Conservation (phyloP, 2,888 invertebrate species). For the Amaurobius ferox region DNA sequence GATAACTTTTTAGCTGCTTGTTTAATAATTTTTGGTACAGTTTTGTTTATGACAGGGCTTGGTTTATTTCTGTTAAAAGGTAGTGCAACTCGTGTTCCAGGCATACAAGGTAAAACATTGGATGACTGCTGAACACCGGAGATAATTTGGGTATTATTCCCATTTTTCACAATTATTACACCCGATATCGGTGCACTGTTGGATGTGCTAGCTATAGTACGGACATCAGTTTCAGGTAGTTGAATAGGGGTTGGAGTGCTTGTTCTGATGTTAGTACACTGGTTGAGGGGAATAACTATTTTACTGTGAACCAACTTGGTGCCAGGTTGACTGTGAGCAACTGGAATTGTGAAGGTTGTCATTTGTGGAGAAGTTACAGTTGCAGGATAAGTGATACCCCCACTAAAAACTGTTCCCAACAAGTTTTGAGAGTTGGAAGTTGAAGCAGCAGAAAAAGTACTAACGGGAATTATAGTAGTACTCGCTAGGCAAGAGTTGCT, state of each 20-base stretch:
- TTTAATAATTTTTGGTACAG: constrained; percentile 53
- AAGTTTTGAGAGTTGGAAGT: constrained; percentile 34
- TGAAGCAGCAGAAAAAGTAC: constrained; percentile 22
- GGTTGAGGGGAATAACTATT: constrained; percentile 65
- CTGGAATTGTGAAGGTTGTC: constrained; percentile 56
- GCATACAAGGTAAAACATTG: neutral
- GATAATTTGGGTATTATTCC: constrained; percentile 53
- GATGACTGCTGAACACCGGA: constrained; percentile 20
- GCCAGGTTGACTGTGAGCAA: constrained; percentile 25
- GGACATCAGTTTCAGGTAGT: constrained; percentile 18
- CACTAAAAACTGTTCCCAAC: constrained; percentile 28
- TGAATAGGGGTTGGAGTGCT: constrained; percentile 23
- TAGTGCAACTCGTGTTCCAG: constrained; percentile 12
- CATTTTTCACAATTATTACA: constrained; percentile 65
- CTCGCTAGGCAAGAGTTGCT: constrained; percentile 18
- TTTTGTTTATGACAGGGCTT: constrained; percentile 39
- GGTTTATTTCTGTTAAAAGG: constrained; percentile 9
- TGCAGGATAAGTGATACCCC: constrained; percentile 25
- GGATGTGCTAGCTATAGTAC: constrained; percentile 11
- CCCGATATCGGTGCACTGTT: constrained; percentile 24
- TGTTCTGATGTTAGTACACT: constrained; percentile 28
- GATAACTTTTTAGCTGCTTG: constrained; percentile 42
- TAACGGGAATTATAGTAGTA: constrained; percentile 40
- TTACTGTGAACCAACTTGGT: constrained; percentile 51
- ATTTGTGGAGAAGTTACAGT: constrained; percentile 46